Evolutionary conservation across 2,888 invertebrate species (phyloP).

Genomic region (Stomorhina lunata): DNA sequence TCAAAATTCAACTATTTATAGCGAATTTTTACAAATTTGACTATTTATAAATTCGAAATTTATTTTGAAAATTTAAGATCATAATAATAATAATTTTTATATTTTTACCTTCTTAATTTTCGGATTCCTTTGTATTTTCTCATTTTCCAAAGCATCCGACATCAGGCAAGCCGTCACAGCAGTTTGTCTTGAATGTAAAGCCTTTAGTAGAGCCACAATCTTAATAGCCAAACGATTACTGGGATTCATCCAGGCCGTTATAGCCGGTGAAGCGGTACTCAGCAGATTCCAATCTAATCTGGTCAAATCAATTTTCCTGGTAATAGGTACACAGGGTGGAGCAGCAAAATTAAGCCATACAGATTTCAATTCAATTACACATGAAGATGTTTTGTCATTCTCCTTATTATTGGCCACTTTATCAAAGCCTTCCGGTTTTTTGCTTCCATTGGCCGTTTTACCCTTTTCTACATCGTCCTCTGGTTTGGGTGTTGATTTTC

Average conservation of each 20-base stretch:
- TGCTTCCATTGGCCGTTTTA: conserved; percentile 61
- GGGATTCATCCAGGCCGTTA: conserved; percentile 99
- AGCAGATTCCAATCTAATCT: conserved; percentile 97
- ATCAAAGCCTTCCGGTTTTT: conserved; percentile 74
- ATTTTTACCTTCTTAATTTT: conserved; percentile 77
- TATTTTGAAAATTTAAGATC: not conserved
- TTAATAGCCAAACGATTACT: conserved; percentile 93
- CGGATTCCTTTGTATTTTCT: conserved; percentile 83
- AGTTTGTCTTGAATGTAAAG: conserved; percentile 88
- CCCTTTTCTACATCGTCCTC: conserved; percentile 80
- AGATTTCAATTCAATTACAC: conserved; percentile 92
- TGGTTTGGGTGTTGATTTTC: conserved; percentile 70
- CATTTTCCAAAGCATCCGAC: conserved; percentile 95
- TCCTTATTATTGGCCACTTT: conserved; percentile 83
- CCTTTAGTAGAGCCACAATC: conserved; percentile 89
- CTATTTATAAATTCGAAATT: no score
- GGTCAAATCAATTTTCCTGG: conserved; percentile 95
- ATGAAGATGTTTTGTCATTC: conserved; percentile 87
- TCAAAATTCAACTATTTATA: no score
- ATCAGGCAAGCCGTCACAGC: conserved; percentile 96
- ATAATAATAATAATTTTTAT: not conserved
- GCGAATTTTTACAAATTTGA: no score
- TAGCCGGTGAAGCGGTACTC: conserved; percentile 97
- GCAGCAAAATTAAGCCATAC: conserved; percentile 99
- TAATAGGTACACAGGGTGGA: conserved; percentile 95